Conservation (phyloP, 2,797 vertebrate genomes). For the Peromyscus nudipes region DNA sequence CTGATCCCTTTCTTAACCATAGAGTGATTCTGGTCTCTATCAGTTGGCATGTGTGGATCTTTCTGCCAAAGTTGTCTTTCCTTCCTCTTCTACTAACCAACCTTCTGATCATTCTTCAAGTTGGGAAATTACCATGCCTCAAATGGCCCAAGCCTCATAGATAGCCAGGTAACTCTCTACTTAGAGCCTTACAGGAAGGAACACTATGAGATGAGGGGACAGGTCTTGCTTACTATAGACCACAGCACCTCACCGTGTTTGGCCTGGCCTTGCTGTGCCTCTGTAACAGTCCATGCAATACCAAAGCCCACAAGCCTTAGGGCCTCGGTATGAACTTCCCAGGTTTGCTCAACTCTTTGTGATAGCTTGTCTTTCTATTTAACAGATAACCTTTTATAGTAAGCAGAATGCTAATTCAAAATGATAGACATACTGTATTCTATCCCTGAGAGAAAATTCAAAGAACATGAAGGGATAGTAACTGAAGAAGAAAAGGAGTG, state of each 20-base stretch:
- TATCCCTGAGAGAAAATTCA: conserved; percentile 32
- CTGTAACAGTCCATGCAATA: neutral
- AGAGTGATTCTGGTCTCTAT: conserved; percentile 2
- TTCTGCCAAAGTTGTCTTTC: conserved; percentile 46
- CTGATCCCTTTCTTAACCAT: conserved; percentile 21
- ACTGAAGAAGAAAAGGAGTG: neutral
- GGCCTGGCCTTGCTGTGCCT: neutral
- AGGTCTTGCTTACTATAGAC: neutral
- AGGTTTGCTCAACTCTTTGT: conserved; percentile 5
- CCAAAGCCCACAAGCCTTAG: neutral
- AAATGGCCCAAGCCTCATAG: neutral
- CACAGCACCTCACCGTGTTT: neutral
- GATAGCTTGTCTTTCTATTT: conserved; percentile 50
- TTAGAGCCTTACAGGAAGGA: neutral
- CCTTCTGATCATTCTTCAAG: conserved; percentile 39
- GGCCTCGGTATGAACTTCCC: neutral
- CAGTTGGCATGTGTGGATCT: neutral
- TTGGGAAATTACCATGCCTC: conserved; percentile 5
- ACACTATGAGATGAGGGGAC: no score
- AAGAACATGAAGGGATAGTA: conserved; percentile 13
- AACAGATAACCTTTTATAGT: conserved; percentile 34
- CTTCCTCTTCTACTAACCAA: neutral
- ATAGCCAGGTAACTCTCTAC: neutral
- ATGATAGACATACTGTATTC: neutral
- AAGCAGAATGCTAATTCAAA: conserved; percentile 12